Evolutionary conservation across 2,113 vertebrate genomes (phyloP).

Genomic region (Hydrochoerus hydrochaeris): DNA sequence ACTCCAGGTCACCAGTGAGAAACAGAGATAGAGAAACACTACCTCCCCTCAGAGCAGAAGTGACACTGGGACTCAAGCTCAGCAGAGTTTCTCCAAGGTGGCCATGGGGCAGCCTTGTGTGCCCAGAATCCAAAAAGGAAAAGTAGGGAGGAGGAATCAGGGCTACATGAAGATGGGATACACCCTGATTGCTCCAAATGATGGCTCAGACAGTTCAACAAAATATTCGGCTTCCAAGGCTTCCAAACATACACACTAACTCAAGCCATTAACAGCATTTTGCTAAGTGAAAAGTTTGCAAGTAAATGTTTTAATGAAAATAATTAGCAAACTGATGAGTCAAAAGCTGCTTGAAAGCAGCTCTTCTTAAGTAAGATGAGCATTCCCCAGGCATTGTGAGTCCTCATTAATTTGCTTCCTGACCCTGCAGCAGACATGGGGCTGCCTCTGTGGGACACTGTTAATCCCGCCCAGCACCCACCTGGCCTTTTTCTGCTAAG

Average conservation of each 20-base stretch:
- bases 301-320: slow-evolving; percentile 28
- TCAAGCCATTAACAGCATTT: not conserved
- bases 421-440: no score
- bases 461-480: not conserved
- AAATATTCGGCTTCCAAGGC: not conserved
- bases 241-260: not conserved
- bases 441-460: not conserved
- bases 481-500: not conserved
- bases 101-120: not conserved
- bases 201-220: not conserved
- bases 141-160: not conserved
- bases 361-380: not conserved
- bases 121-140: not conserved
- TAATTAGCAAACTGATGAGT: slow-evolving; percentile 28
- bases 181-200: not conserved
- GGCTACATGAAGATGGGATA: not conserved
- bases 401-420: not conserved
- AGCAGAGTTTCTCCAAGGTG: not conserved
- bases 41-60: not conserved
- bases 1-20: not conserved
- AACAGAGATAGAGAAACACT: not conserved
- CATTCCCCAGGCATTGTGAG: no score
- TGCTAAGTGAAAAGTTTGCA: not conserved
- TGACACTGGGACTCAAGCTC: not conserved
- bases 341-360: not conserved